Evolutionary conservation across 2,113 vertebrate genomes (phyloP), one percentile per base, ranked within the genome.

Genomic region (Archocentrus centrarchus): DNA sequence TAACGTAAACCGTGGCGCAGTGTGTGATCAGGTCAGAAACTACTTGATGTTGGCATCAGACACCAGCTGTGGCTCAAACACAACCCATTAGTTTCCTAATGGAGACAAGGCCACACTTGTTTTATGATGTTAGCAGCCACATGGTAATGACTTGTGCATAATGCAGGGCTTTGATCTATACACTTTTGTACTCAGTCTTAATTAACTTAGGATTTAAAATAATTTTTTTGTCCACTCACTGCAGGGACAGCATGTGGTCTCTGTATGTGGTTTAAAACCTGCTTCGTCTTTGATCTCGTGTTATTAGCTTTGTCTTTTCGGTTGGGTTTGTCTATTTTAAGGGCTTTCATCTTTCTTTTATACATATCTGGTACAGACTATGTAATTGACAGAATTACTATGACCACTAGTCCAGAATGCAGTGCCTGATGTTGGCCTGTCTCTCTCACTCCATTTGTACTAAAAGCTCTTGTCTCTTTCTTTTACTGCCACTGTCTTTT

Each of bases 1-100:
- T 59, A 73, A 37, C 88, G 86, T 89, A 78, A 85, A 83, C 82
- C 50, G 35, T 75, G 53, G 57, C 2, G 15, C 61, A 22, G 50
- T 70, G 64, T 87, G 80, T 57, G 80, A 85, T 81, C 75, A 78
- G 81, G 84, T 90, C 89, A 85, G 77, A 79, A 79, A 83, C 55
- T 20, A 61, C 81, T 73, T 86, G 86, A 87, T 86, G 85, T 85
- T 87, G 80, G 61, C 88, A 83, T 79, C 80, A 81, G 84, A 87
- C 82, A 75, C 81, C 93, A 91, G 91, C 90, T 92, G 91, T 83
- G 86, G 61, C 88, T 84, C 86, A 84, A 91, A 87, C 88, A 91
- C 77, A 83, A 89, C 64, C 90, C 83, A 93, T 93, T 88, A 92
- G 77, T 62, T 59, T 61, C n/a, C 73, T 93, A 92, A 92, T 91